Evolutionary conservation across 2,888 invertebrate genomes (phyloP).

Genomic region (Callosobruchus maculatus): DNA sequence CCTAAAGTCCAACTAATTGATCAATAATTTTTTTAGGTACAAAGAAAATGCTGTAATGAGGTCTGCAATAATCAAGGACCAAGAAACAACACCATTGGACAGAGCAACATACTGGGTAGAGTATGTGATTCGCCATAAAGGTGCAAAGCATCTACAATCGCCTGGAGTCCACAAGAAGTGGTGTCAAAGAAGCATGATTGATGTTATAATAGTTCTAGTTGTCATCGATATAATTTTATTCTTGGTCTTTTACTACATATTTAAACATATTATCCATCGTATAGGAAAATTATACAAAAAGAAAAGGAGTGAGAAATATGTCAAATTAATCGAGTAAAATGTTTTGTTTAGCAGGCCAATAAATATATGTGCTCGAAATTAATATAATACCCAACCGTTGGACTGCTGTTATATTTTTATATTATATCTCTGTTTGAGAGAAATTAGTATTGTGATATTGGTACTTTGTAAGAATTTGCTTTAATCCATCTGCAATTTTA

Average conservation of each 20-base stretch:
- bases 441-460: not conserved
- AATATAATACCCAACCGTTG: not conserved
- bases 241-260: constrained; percentile 19
- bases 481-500: too few relatives aligned
- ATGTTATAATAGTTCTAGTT: constrained; percentile 15
- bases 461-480: not conserved
- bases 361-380: not conserved
- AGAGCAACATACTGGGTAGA: constrained; percentile 19
- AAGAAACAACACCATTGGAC: constrained; percentile 11
- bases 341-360: not conserved
- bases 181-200: constrained; percentile 17
- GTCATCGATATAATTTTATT: constrained; percentile 16
- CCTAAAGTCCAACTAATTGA: too few relatives aligned
- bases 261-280: constrained; percentile 19
- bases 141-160: constrained; percentile 16
- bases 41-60: constrained; percentile 5
- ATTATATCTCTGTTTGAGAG: not conserved
- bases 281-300: not conserved
- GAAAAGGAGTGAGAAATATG: constrained; percentile 7
- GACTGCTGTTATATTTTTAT: not conserved
- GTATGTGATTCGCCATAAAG: constrained; percentile 16
- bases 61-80: constrained; percentile 14
- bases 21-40: constrained; percentile 16
- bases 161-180: constrained; percentile 11
- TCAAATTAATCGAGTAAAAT: constrained; percentile 3